Evolutionary conservation across 92 coral and sea anemone genomes (phyloP).

Genomic region (Palythoa heliodiscus): DNA sequence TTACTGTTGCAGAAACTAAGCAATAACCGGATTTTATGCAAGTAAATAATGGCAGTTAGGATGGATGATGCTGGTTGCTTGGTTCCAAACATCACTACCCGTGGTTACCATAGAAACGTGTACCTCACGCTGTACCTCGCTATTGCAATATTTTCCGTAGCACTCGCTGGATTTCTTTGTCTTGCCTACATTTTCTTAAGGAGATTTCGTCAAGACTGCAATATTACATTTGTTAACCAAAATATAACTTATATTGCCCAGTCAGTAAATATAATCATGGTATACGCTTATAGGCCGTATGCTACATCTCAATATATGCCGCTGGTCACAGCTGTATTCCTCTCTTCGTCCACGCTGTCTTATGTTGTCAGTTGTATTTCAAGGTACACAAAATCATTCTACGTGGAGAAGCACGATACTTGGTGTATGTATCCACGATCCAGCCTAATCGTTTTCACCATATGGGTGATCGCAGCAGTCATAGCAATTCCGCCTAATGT

Average conservation of each 20-base stretch:
- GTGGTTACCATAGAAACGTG: neutral
- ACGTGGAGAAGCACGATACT: neutral
- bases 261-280: conserved; percentile 14
- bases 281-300: neutral
- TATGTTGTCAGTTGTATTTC: neutral
- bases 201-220: conserved; percentile 23
- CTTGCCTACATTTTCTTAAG: neutral
- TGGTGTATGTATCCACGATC: conserved; percentile 8
- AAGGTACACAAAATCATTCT: conserved; percentile 37
- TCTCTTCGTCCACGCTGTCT: conserved; percentile 23
- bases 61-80: neutral
- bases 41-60: neutral
- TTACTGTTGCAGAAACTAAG: neutral
- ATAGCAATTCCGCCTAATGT: neutral
- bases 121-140: conserved; percentile 16
- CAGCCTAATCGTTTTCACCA: neutral
- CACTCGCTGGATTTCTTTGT: conserved; percentile 3
- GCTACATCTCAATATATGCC: conserved; percentile 16
- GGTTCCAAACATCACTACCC: neutral
- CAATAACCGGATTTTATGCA: neutral
- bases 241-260: conserved; percentile 15
- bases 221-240: conserved; percentile 15
- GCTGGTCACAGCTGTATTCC: neutral
- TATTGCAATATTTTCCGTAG: neutral
- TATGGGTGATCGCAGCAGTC: conserved; percentile 11